Evolutionary conservation across 2,888 invertebrate genomes (phyloP).

Genomic region (Microplitis deprimator): DNA sequence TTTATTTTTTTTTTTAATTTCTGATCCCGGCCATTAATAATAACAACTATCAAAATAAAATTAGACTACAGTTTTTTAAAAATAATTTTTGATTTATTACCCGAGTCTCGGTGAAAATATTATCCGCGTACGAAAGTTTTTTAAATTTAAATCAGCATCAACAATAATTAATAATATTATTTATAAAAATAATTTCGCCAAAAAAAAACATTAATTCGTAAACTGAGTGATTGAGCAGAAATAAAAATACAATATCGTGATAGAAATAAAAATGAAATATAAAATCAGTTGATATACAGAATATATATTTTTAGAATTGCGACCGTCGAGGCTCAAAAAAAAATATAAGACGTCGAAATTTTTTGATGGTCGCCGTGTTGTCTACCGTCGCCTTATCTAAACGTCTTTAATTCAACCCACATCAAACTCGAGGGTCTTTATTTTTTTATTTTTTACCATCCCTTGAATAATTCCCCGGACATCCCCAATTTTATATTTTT

Average conservation of each 20-base stretch:
- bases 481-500: too few relatives aligned
- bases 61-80: too few relatives aligned
- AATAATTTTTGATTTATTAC: not conserved
- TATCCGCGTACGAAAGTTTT: not conserved
- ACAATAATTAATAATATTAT: not conserved
- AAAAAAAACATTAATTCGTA: not conserved
- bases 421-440: not conserved
- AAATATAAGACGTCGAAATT: not conserved
- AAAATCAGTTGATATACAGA: constrained; percentile 19
- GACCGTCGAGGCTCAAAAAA: constrained; percentile 36
- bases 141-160: not conserved
- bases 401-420: constrained; percentile 7
- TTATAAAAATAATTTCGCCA: not conserved
- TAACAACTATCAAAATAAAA: too few relatives aligned
- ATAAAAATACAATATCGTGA: constrained; percentile 15
- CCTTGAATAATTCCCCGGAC: too few relatives aligned
- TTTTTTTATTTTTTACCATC: not conserved
- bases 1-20: too few relatives aligned
- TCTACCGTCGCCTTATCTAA: constrained; percentile 46
- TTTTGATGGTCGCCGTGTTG: constrained; percentile 47
- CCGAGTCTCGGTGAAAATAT: not conserved
- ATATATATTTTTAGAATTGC: constrained; percentile 48
- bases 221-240: not conserved
- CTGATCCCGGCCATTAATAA: too few relatives aligned
- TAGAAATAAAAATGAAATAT: constrained; percentile 9